Evolutionary conservation across 1,140 invertebrate species (phyloP).

Genomic region (Stegodyphus mimosarum): DNA sequence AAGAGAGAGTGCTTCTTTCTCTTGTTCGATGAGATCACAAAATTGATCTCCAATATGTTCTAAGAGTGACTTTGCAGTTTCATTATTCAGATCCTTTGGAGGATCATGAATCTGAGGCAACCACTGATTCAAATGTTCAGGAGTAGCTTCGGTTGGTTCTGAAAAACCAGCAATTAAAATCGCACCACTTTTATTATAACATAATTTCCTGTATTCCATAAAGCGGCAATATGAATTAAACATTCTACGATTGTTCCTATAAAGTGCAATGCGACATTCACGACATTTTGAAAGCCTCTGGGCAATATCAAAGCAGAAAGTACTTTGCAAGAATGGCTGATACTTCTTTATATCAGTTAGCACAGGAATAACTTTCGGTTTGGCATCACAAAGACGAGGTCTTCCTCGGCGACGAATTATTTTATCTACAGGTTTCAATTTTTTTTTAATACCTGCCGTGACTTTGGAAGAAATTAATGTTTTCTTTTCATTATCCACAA

Average conservation of each 20-base stretch:
- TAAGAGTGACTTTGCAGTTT: constrained; percentile 89
- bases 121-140: constrained; percentile 90
- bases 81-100: constrained; percentile 82
- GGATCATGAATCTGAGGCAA: constrained; percentile 72
- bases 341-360: constrained; percentile 70
- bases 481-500: not conserved
- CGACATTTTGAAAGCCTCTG: constrained; percentile 89
- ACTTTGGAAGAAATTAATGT: not conserved
- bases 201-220: constrained; percentile 91
- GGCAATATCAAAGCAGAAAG: constrained; percentile 86
- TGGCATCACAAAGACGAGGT: constrained; percentile 18
- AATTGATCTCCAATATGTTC: constrained; percentile 95
- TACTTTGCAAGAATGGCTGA: constrained; percentile 82
- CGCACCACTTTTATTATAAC: constrained; percentile 88
- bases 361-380: not conserved
- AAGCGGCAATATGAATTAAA: constrained; percentile 95
- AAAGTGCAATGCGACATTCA: constrained; percentile 87
- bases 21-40: constrained; percentile 92
- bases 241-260: constrained; percentile 84
- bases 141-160: constrained; percentile 87
- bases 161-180: constrained; percentile 92
- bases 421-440: not conserved
- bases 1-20: constrained; percentile 82
- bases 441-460: constrained; percentile 23
- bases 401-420: constrained; percentile 10